Percentiles rank a stretch among this genome's conserved stretches.
These are phyloP conservation scores for Lampris incognitus DNA, from an alignment of 2,113 vertebrate species.

Conservation along the genomic window DNA sequence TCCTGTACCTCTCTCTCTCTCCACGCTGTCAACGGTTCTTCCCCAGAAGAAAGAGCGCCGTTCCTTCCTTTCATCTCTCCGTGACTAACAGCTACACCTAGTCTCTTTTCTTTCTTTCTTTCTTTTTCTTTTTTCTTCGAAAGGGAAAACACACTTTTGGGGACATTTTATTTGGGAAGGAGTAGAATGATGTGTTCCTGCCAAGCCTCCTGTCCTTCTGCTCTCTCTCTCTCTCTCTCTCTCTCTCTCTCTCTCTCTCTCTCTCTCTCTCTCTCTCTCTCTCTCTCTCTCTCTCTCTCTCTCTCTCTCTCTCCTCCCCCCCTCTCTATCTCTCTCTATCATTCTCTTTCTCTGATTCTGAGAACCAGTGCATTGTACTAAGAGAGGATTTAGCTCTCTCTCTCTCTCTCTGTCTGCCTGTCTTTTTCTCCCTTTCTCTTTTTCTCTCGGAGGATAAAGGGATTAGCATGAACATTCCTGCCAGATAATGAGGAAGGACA, in stretches of 20 bases:
- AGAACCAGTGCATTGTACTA: not conserved
- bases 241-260: not conserved
- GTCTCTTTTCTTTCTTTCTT: not conserved
- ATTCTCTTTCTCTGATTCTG: conserved; percentile 3
- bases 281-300: conserved; percentile 4
- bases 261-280: not conserved
- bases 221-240: conserved; percentile 2
- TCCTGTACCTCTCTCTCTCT: conserved; percentile 11
- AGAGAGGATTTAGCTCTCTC: not conserved
- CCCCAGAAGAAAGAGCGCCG: not conserved
- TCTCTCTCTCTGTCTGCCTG: conserved; percentile 15
- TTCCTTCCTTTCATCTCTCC: not conserved
- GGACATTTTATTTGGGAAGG: not conserved
- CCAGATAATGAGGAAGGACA: conserved; percentile 72
- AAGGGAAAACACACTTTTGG: not conserved
- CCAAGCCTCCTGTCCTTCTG: not conserved
- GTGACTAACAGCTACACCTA: not conserved
- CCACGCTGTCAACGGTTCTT: conserved; percentile 1
- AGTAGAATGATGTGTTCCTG: conserved; percentile 20
- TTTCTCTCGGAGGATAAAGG: conserved; percentile 69
- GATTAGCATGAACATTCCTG: conserved; percentile 77
- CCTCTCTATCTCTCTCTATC: conserved; percentile 2
- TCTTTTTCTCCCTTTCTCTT: conserved; percentile 18
- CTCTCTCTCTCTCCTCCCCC: conserved; percentile 8
- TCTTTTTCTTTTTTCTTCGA: too few species aligned